Conservation (phyloP, 1,140 invertebrate genomes). For the Popillia japonica region DNA sequence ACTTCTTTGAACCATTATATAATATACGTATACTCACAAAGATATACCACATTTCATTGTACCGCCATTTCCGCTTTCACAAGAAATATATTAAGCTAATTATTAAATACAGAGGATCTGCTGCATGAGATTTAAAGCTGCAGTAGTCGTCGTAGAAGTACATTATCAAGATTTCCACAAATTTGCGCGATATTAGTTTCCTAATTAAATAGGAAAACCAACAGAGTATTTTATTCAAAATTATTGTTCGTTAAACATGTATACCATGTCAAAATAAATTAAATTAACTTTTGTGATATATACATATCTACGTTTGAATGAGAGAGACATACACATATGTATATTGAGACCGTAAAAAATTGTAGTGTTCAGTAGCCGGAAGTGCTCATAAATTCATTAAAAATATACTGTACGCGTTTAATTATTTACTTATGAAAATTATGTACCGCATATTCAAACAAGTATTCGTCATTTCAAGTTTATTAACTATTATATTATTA, state of each 20-base stretch:
- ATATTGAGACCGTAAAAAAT: too few species aligned
- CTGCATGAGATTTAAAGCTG: background rate
- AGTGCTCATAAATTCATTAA: too few species aligned
- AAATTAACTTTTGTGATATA: too few species aligned
- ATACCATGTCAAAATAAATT: too few species aligned
- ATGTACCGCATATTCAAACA: too few species aligned
- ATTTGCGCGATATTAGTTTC: background rate
- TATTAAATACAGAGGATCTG: background rate
- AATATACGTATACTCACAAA: background rate
- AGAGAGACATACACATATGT: too few species aligned
- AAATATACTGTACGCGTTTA: too few species aligned
- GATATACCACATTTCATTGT: background rate
- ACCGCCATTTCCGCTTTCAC: slow-evolving; percentile 17
- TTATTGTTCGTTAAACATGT: background rate
- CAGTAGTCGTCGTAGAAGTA: background rate
- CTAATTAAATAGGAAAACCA: background rate
- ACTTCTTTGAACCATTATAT: background rate
- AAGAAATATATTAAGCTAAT: background rate
- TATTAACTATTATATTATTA: too few species aligned
- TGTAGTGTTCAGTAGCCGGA: too few species aligned
- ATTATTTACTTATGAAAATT: too few species aligned
- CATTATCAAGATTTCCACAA: background rate
- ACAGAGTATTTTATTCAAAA: background rate
- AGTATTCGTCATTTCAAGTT: too few species aligned
- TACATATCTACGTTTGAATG: too few species aligned